Base-by-base conservation (phyloP, 2,797 vertebrate genomes). In the Sebastes hubbsi region DNA sequence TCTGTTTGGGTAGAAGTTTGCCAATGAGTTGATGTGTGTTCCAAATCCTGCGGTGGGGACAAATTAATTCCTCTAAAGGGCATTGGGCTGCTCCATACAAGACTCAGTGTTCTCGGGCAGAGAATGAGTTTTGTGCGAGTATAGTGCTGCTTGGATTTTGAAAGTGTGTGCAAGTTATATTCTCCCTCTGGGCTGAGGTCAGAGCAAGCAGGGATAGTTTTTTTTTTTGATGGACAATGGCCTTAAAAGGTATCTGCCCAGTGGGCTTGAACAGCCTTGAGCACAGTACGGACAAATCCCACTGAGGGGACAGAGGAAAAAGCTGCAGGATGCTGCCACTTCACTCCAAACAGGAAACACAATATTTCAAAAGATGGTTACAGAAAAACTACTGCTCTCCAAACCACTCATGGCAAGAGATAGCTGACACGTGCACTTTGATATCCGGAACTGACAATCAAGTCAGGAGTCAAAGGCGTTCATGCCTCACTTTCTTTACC, bases 31-130 rank as follows among this genome's bases (percentile, higher is more conserved):
- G 56, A 65, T 87, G 66, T 78, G 76, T 67, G 76, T 86, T 87
- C 82, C 63, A 83, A 81, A 88, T 88, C 78, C 85, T 78, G 82
- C 77, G 73, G 77, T 49, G 78, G 72, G 74, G 83, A 81, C 78
- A 89, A 73, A 83, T 77, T 71, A 72, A 71, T 82, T 87, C 7
- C 60, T 77, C 71, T 63, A 49, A 87, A 84, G 72, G 77, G 36
- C 66, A 86, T 13, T 69, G 59, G 71, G 75, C 74, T 24, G 25
- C 60, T 62, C 22, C 22, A 56, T 84, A 66, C 73, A 76, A 78
- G 32, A 75, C 77, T 58, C 60, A 11, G 58, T 77, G 72, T 83
- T 89, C 72, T 66, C 65, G 12, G 60, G 55, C 59, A 79, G 74
- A 68, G 30, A 66, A 75, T 64, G 25, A 65, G 16, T 52, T 85